Conservation (phyloP, 1,140 invertebrate genomes). For the Hypothenemus hampei region DNA sequence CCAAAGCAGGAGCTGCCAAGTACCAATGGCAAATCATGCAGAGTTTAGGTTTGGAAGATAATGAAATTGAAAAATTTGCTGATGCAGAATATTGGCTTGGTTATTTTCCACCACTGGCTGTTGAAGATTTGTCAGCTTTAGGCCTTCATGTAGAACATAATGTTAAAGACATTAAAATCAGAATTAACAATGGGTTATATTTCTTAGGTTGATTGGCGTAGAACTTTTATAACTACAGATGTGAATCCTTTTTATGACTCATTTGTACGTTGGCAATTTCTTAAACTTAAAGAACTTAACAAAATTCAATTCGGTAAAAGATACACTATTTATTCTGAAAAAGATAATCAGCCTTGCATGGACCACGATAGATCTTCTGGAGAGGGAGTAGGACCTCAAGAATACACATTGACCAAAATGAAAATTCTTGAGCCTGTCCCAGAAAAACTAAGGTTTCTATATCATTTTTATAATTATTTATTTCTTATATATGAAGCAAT, state of each 20-base stretch:
- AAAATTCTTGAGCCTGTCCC: slow-evolving; percentile 73
- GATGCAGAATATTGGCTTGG: slow-evolving; percentile 89
- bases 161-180: not conserved
- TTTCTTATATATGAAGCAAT: slow-evolving; percentile 30
- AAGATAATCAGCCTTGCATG: slow-evolving; percentile 98
- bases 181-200: slow-evolving; percentile 6
- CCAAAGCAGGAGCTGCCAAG: slow-evolving; percentile 83
- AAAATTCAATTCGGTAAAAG: slow-evolving; percentile 97
- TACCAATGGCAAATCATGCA: slow-evolving; percentile 99
- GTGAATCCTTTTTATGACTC: slow-evolving; percentile 97
- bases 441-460: slow-evolving; percentile 59
- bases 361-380: slow-evolving; percentile 95
- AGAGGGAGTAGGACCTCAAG: slow-evolving; percentile 96
- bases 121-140: slow-evolving; percentile 81
- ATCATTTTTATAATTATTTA: not conserved
- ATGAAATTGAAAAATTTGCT: slow-evolving; percentile 91
- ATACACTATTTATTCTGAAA: slow-evolving; percentile 95
- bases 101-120: slow-evolving; percentile 91
- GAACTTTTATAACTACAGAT: slow-evolving; percentile 97
- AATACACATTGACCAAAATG: slow-evolving; percentile 98
- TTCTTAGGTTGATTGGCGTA: slow-evolving; percentile 86
- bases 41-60: slow-evolving; percentile 80
- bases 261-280: slow-evolving; percentile 96
- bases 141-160: slow-evolving; percentile 73
- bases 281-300: slow-evolving; percentile 77